These are phyloP conservation scores for Drosophila affinis DNA, from an alignment of 2,888 invertebrate genomes.

Conservation along the genomic window DNA sequence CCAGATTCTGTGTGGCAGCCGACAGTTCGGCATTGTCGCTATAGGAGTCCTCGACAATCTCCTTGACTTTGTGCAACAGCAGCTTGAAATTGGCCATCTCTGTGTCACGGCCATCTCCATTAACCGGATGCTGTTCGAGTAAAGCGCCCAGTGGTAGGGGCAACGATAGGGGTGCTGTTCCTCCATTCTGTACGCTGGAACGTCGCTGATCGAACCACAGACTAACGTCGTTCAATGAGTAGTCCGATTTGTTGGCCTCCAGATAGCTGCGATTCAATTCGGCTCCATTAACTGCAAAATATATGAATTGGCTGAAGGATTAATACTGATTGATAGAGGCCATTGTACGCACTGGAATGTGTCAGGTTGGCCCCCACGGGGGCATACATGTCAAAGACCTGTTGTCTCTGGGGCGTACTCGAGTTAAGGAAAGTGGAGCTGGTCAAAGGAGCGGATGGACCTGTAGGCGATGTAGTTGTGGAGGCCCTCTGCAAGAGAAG, in stretches of 20 bases:
- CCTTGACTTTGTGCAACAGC: constrained; percentile 82
- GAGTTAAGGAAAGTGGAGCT: constrained; percentile 74
- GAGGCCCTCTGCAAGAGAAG: constrained; percentile 41
- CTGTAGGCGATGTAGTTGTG: background rate
- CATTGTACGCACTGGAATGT: constrained; percentile 71
- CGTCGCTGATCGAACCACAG: constrained; percentile 81
- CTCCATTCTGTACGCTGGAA: constrained; percentile 41
- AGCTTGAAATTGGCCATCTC: constrained; percentile 83
- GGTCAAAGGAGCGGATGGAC: constrained; percentile 55
- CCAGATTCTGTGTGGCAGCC: constrained; percentile 83
- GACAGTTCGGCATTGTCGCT: constrained; percentile 83
- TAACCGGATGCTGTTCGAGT: constrained; percentile 58
- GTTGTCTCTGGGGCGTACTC: constrained; percentile 81
- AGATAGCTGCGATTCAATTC: constrained; percentile 83
- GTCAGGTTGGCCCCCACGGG: constrained; percentile 67
- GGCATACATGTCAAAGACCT: constrained; percentile 51
- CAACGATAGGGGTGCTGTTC: constrained; percentile 18
- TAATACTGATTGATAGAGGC: background rate
- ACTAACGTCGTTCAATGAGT: constrained; percentile 82
- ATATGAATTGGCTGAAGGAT: background rate
- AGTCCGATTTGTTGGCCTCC: constrained; percentile 83
- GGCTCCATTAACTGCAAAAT: constrained; percentile 81
- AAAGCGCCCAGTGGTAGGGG: constrained; percentile 53
- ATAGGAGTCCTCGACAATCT: constrained; percentile 83
- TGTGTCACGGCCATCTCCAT: constrained; percentile 73